These are phyloP conservation scores for Nephrocerus scutellatus DNA, from an alignment of 2,888 invertebrate genomes.

Conservation along the genomic window DNA sequence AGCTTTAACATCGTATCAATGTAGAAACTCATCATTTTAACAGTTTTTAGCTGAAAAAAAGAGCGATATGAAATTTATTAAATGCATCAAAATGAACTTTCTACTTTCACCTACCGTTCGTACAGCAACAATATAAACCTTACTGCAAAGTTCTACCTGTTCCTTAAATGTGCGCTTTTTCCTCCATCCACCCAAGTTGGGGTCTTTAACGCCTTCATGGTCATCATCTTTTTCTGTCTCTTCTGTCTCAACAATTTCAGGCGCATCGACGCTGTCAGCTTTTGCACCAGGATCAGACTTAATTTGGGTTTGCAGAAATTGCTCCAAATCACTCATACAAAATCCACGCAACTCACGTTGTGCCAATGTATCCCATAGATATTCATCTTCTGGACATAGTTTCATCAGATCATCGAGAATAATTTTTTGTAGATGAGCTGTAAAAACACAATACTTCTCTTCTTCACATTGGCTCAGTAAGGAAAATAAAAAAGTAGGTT, in stretches of 20 bases:
- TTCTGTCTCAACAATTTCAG: no score
- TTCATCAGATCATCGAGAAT: slow-evolving; percentile 51
- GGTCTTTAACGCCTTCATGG: no score
- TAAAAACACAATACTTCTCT: slow-evolving; percentile 53
- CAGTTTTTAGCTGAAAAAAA: slow-evolving; percentile 42
- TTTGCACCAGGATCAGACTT: no score
- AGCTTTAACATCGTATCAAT: slow-evolving; percentile 54
- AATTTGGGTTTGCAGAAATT: no score
- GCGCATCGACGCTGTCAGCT: no score
- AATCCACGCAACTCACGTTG: slow-evolving; percentile 53
- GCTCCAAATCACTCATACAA: slow-evolving; percentile 33
- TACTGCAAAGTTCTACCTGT: slow-evolving; percentile 48
- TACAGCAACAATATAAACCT: slow-evolving; percentile 50
- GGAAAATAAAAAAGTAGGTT: slow-evolving; percentile 55
- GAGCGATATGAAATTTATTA: background rate
- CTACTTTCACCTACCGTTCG: slow-evolving; percentile 40
- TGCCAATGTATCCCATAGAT: slow-evolving; percentile 57
- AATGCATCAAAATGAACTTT: no score
- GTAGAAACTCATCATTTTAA: slow-evolving; percentile 53
- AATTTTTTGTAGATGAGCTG: slow-evolving; percentile 52
- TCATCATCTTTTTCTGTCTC: no score
- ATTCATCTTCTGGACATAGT: slow-evolving; percentile 50
- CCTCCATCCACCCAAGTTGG: slow-evolving; percentile 23
- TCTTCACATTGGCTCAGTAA: slow-evolving; percentile 50
- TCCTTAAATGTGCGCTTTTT: slow-evolving; percentile 40